Evolutionary conservation across 2,797 vertebrate genomes (phyloP).

Genomic region (Falco rusticolus): DNA sequence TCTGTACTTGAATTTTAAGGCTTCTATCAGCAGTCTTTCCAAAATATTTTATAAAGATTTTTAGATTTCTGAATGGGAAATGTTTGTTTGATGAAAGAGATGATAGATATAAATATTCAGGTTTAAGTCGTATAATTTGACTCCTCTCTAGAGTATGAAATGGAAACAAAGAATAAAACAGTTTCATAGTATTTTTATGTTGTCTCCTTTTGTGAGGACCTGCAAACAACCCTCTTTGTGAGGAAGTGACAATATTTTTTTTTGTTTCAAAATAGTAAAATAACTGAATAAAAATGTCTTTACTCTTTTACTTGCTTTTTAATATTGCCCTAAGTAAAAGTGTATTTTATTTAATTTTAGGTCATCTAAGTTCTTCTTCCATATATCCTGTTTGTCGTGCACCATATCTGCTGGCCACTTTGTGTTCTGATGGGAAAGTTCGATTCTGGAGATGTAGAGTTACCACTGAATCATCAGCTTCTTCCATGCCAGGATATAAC

Average conservation of each 20-base stretch:
- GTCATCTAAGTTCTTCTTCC: constrained; percentile 94
- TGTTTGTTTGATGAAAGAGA: background rate
- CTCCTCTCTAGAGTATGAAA: background rate
- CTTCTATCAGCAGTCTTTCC: background rate
- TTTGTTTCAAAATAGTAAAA: background rate
- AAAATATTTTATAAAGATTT: background rate
- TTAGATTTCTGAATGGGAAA: background rate
- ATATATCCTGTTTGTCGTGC: constrained; percentile 91
- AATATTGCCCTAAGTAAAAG: background rate
- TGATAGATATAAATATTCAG: background rate
- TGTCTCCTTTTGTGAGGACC: background rate
- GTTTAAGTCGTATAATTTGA: background rate
- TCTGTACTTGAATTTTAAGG: background rate
- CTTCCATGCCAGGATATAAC: constrained; percentile 43
- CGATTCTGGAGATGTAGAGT: constrained; percentile 93
- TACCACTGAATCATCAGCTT: constrained; percentile 45
- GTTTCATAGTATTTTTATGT: background rate
- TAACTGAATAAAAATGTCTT: background rate
- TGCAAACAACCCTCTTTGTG: background rate
- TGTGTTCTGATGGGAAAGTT: constrained; percentile 93
- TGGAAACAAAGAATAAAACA: background rate
- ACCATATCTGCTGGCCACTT: constrained; percentile 94
- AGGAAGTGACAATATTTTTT: background rate
- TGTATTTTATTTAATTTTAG: constrained; percentile 73
- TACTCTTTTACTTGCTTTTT: background rate